Conservation (phyloP, 2,113 vertebrate genomes). For the Melanostigma gelatinosum region DNA sequence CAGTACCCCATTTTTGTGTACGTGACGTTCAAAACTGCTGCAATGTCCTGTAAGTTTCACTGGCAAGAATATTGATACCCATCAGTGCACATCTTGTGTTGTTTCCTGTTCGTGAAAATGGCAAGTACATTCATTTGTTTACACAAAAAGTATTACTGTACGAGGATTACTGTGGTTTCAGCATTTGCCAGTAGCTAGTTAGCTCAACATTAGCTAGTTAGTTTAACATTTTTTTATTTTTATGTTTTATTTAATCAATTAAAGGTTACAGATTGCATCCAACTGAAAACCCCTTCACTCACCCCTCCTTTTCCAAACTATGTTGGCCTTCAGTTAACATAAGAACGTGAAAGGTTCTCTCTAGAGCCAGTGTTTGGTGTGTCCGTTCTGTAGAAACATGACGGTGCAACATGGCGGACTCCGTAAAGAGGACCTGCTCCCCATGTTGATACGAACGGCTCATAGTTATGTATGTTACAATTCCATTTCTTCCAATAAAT, state of each 20-base stretch:
- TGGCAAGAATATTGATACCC: not conserved
- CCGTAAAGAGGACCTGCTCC: too few species aligned
- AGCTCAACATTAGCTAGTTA: not conserved
- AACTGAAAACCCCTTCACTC: too few species aligned
- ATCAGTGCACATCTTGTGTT: not conserved
- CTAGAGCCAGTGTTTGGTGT: too few species aligned
- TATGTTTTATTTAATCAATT: not conserved
- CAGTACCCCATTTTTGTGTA: not conserved
- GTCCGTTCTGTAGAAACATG: too few species aligned
- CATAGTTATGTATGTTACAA: too few species aligned
- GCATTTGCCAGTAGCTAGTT: not conserved
- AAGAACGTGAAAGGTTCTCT: too few species aligned
- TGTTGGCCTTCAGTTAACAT: too few species aligned
- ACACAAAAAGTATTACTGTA: not conserved
- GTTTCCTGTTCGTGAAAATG: not conserved
- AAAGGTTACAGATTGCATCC: too few species aligned
- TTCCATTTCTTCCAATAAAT: too few species aligned
- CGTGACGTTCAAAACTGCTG: not conserved
- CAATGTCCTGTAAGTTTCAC: not conserved
- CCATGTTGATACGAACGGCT: too few species aligned
- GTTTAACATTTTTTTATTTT: not conserved
- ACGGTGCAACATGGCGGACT: too few species aligned
- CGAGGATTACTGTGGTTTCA: not conserved
- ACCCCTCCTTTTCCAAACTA: too few species aligned
- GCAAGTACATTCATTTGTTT: not conserved